phyloP scores from a whole-genome alignment of 2,797 vertebrate genomes.

The Rhincodon typus region DNA sequence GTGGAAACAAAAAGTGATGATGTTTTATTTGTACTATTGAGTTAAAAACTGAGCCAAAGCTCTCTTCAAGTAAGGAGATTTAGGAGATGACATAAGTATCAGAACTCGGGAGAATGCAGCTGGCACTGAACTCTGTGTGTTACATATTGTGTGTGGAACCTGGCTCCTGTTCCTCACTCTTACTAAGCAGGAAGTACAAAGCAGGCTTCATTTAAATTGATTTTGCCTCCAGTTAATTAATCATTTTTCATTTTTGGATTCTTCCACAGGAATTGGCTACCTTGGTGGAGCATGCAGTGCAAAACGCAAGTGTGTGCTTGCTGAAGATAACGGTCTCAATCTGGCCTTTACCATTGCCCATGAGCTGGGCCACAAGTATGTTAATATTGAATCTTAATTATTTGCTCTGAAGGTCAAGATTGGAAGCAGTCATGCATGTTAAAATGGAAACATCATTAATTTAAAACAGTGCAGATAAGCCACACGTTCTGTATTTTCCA shows the following conservation, averaged over 20 bases:
- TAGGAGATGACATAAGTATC: not conserved
- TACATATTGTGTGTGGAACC: not conserved
- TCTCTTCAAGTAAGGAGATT: not conserved
- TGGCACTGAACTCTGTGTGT: not conserved
- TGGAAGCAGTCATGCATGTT: not conserved
- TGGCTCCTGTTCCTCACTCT: not conserved
- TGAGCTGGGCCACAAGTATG: slow-evolving; percentile 96
- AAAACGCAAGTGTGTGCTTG: slow-evolving; percentile 88
- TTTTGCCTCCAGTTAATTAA: not conserved
- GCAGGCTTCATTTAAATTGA: not conserved
- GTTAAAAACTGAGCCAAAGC: not conserved
- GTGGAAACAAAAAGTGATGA: not conserved
- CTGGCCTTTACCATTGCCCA: slow-evolving; percentile 95
- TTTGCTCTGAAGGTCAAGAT: too few species aligned
- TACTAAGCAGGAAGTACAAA: not conserved
- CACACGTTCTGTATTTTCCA: not conserved
- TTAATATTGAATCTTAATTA: slow-evolving; percentile 5
- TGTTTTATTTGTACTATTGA: not conserved
- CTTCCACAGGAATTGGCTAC: slow-evolving; percentile 81
- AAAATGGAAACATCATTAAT: not conserved
- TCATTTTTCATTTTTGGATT: not conserved
- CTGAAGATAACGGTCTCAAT: slow-evolving; percentile 93
- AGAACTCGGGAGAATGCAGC: not conserved
- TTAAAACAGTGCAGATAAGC: too few species aligned
- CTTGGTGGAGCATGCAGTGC: slow-evolving; percentile 86